Base-by-base conservation (phyloP, 2,113 vertebrate genomes). In the Rhynchopsitta pachyrhyncha region DNA sequence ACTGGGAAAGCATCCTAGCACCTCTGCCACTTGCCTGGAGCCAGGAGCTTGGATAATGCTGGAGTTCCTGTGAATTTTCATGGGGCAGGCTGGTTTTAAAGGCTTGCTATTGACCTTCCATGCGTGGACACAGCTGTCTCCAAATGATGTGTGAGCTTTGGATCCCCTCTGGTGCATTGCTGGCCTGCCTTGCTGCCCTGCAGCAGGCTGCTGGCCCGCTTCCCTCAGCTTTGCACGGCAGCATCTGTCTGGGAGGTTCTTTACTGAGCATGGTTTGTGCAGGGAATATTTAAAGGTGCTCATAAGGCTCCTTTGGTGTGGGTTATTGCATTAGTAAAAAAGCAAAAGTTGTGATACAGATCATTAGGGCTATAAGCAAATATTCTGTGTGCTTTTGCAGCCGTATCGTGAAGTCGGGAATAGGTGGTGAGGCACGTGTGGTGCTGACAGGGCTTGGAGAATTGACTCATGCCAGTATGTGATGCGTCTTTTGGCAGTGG, bases 221-320 rank as follows among this genome's bases (percentile, higher is more conserved):
- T 73, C 90, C 66, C 53, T 90, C 4, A 0, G 2, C 52, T 78
- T 49, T 1, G 1, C 90, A 53, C 0, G 0, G 62, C 70, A 87
- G 57, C 71, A 73, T 94, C 86, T 88, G 71, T 62, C 66, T 16
- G 44, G 42, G 37, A 90, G 55, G 50, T 41, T 95, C 86, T 82
- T 69, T 62, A 64, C 55, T 63, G 74, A 47, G 62, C 31, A 6
- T 5, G 13, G 41, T 77, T 94, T 74, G 35, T 42, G 33, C 60
- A 78, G 82, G 78, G 80, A 90, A 23, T 93, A 76, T 60, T 86
- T 96, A 57, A 95, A 96, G 80, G 81, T 77, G 82, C 71, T 73
- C 67, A 15, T 75, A 86, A 88, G 76, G 29, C 75, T 94, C 68
- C 64, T 94, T 88, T 80, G 71, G 49, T 88, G 52, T 75, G 59